Conservation (phyloP, 2,113 vertebrate species). For the Oostethus manadensis region DNA sequence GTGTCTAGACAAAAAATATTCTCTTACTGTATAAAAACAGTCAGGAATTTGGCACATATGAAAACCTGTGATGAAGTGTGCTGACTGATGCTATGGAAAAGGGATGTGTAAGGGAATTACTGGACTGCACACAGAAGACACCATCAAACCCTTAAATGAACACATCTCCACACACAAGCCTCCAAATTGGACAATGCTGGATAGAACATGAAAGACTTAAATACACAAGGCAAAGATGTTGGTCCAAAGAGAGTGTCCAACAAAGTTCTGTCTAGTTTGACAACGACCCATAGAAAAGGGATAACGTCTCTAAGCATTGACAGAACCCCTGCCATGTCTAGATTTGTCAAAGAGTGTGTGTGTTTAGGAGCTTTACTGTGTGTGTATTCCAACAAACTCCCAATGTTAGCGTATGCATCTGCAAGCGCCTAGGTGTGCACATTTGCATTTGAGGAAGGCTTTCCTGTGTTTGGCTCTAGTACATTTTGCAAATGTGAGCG, state of each 20-base stretch:
- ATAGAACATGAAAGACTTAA: slow-evolving; percentile 26
- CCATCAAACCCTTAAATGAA: slow-evolving; percentile 32
- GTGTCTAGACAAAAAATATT: neutral
- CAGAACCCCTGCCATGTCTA: slow-evolving; percentile 59
- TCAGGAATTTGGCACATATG: neutral
- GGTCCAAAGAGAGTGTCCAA: slow-evolving; percentile 51
- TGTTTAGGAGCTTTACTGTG: slow-evolving; percentile 35
- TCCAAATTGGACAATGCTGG: slow-evolving; percentile 36
- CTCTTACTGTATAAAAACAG: neutral
- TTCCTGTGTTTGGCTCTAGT: slow-evolving; percentile 48
- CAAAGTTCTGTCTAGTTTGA: slow-evolving; percentile 57
- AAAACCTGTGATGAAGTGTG: neutral
- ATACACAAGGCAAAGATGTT: slow-evolving; percentile 28
- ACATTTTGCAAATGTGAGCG: slow-evolving; percentile 21
- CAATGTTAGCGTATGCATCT: slow-evolving; percentile 22
- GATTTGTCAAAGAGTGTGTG: slow-evolving; percentile 40
- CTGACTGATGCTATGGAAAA: slow-evolving; percentile 3
- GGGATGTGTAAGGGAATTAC: neutral
- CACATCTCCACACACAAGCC: slow-evolving; percentile 29
- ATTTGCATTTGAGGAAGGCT: slow-evolving; percentile 51
- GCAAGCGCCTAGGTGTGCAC: slow-evolving; percentile 25
- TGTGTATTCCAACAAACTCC: slow-evolving; percentile 36
- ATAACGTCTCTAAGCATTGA: slow-evolving; percentile 45
- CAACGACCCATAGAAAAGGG: slow-evolving; percentile 57
- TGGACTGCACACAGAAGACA: slow-evolving; percentile 32